phyloP scores from a whole-genome alignment of 2,113 vertebrate species.

The Proteles cristata region DNA sequence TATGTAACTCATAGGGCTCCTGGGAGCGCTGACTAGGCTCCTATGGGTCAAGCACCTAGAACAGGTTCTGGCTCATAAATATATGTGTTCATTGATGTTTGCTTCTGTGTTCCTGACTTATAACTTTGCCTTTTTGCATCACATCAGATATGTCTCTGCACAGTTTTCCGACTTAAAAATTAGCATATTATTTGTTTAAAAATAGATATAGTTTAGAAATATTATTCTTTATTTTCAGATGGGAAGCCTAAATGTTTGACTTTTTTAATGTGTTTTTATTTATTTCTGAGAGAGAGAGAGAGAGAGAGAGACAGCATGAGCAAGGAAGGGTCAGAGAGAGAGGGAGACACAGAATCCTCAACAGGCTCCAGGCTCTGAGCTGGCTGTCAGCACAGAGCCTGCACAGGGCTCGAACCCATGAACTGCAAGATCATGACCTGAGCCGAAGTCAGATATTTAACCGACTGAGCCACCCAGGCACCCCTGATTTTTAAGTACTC shows the following conservation, averaged over 20 bases:
- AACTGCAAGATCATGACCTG: too few species aligned
- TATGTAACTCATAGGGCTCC: accelerated
- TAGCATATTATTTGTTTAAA: background rate
- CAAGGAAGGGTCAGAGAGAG: too few species aligned
- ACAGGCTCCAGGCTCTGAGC: too few species aligned
- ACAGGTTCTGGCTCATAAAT: background rate
- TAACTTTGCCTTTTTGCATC: background rate
- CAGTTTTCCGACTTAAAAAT: background rate
- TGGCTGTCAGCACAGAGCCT: too few species aligned
- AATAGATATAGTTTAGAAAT: background rate
- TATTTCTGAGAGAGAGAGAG: too few species aligned
- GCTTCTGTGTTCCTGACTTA: background rate
- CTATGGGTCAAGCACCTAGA: background rate
- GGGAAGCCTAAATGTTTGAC: background rate
- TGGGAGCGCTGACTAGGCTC: background rate
- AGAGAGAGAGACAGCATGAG: too few species aligned
- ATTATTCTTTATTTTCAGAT: background rate
- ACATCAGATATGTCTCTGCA: background rate
- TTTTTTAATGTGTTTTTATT: too few species aligned
- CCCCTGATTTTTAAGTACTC: background rate
- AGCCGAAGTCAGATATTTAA: too few species aligned
- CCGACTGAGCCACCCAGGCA: too few species aligned
- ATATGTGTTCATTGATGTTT: background rate
- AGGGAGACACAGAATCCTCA: too few species aligned
- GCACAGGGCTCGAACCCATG: too few species aligned